Evolutionary conservation across 2,888 invertebrate genomes (phyloP).

Genomic region (Plagiodera versicolora): DNA sequence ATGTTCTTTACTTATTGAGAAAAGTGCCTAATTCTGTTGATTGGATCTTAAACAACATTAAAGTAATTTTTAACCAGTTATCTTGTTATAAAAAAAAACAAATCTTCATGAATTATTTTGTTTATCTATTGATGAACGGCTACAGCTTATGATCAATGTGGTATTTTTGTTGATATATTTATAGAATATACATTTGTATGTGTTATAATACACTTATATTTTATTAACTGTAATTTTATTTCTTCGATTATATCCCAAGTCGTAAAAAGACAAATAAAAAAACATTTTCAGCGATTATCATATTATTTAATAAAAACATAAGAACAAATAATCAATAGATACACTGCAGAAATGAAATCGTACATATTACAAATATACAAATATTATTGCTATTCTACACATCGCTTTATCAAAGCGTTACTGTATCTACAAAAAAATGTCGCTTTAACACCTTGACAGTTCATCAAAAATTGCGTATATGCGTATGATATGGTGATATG

Average conservation of each 20-base stretch:
- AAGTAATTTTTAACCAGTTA: too few species aligned
- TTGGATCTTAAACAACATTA: neutral
- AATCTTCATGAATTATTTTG: neutral
- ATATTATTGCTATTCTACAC: constrained; percentile 49
- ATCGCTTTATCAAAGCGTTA: constrained; percentile 34
- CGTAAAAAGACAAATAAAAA: too few species aligned
- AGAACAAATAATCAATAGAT: constrained; percentile 43
- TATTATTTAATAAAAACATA: constrained; percentile 41
- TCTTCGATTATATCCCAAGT: too few species aligned
- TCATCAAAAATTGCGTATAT: constrained; percentile 28
- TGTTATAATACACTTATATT: constrained; percentile 43
- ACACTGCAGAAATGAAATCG: constrained; percentile 43
- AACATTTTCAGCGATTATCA: too few species aligned
- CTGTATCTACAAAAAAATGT: constrained; percentile 25
- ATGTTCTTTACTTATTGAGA: neutral
- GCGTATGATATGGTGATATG: too few species aligned
- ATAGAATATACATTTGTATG: constrained; percentile 37
- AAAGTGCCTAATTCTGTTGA: neutral
- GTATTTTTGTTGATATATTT: constrained; percentile 34
- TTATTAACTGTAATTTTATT: constrained; percentile 28
- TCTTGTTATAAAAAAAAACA: neutral
- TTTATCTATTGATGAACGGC: constrained; percentile 16
- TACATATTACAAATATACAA: constrained; percentile 47
- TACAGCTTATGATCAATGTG: constrained; percentile 19
- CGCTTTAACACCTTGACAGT: constrained; percentile 3